A percentile compares a stretch with the other conserved stretches of the same genome.
These are phyloP conservation scores for Xiphias gladius DNA, from an alignment of 2,113 vertebrate species.

Conservation along the genomic window DNA sequence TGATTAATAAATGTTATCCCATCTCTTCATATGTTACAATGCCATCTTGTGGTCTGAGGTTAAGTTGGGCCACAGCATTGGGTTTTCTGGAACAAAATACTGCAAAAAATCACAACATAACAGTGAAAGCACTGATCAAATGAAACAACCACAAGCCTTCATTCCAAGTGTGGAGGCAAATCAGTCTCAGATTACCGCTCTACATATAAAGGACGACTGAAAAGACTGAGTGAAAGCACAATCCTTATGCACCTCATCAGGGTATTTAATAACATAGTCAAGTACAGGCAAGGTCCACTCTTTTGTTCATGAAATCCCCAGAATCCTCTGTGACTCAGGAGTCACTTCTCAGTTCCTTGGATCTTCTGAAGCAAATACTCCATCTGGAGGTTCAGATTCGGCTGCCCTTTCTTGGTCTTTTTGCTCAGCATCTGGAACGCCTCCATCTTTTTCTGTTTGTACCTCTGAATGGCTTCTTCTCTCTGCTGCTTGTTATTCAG, in stretches of 20 bases:
- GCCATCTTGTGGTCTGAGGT: conserved; percentile 68
- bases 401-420: conserved; percentile 96
- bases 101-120: neutral
- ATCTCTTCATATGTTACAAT: conserved; percentile 11
- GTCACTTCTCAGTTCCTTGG: conserved; percentile 79
- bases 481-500: conserved; percentile 86
- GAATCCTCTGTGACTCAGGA: neutral
- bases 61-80: neutral
- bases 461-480: conserved; percentile 89
- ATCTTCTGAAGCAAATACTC: conserved; percentile 97
- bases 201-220: neutral
- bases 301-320: neutral
- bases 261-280: neutral
- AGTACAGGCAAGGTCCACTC: neutral
- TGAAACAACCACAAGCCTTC: neutral
- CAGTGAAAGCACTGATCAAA: neutral
- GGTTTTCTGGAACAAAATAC: neutral
- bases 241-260: neutral
- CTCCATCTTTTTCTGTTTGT: conserved; percentile 93
- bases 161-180: neutral
- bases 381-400: conserved; percentile 96
- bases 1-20: neutral
- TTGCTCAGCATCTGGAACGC: conserved; percentile 91
- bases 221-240: neutral
- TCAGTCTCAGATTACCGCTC: neutral